Evolutionary conservation across 2,888 invertebrate genomes (phyloP).

Genomic region (Agriopis aurantiaria): DNA sequence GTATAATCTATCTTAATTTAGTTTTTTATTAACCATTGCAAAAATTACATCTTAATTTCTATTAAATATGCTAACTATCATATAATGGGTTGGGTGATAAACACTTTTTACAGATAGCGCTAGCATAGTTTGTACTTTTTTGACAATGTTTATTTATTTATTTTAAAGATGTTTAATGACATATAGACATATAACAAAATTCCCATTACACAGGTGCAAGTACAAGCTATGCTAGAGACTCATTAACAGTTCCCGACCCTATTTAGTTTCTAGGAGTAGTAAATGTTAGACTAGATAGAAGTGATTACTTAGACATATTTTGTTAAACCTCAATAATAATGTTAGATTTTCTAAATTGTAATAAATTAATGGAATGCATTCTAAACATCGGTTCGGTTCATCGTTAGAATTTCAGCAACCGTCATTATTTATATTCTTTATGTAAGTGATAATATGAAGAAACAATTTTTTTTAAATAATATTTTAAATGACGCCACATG

Average conservation of each 20-base stretch:
- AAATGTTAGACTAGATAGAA: conserved; percentile 25
- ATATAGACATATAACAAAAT: too few species aligned
- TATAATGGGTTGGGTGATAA: too few species aligned
- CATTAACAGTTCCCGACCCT: too few species aligned
- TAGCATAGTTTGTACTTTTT: too few species aligned
- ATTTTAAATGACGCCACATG: conserved; percentile 2
- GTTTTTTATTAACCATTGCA: background rate
- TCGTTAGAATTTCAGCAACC: background rate
- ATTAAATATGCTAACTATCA: conserved; percentile 7
- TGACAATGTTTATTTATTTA: too few species aligned
- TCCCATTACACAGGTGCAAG: too few species aligned
- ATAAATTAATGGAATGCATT: conserved; percentile 24
- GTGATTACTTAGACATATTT: conserved; percentile 2
- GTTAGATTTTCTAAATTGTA: background rate
- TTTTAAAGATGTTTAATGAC: too few species aligned
- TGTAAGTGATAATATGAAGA: background rate
- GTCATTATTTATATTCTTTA: conserved; percentile 13
- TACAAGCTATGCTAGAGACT: too few species aligned
- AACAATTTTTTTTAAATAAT: background rate
- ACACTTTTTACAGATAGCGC: too few species aligned
- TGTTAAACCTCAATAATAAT: background rate
- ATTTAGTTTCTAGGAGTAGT: conserved; percentile 15
- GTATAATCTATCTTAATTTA: background rate
- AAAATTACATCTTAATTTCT: conserved; percentile 7
- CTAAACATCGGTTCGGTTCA: conserved; percentile 1